Percentiles rank a stretch among this genome's conserved stretches.
Evolutionary conservation across 2,888 invertebrate genomes (phyloP).

Genomic region (Xanthostigma xanthostigma): DNA sequence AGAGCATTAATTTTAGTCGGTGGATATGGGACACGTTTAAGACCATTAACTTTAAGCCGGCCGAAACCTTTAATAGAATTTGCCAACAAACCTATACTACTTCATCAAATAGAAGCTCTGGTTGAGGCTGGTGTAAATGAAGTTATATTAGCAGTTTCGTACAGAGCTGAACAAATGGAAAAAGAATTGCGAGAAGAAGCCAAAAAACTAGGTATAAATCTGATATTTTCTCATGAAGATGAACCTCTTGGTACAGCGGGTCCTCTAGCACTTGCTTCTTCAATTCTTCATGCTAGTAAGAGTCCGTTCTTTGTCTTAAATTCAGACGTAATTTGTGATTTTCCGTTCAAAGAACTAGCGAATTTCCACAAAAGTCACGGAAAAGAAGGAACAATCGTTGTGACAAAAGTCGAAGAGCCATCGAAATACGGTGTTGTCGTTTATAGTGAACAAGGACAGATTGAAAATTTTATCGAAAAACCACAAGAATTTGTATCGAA

Average conservation of each 20-base stretch:
- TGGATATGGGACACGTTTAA: constrained; percentile 91
- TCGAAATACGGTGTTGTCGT: constrained; percentile 99
- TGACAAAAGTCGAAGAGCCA: constrained; percentile 97
- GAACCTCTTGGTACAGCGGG: constrained; percentile 97
- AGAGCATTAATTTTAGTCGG: constrained; percentile 96
- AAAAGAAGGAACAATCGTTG: constrained; percentile 94
- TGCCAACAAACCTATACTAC: constrained; percentile 95
- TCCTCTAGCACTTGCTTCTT: constrained; percentile 78
- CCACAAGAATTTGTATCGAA: constrained; percentile 99
- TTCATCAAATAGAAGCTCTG: constrained; percentile 91
- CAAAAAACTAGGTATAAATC: constrained; percentile 72
- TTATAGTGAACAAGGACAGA: constrained; percentile 72
- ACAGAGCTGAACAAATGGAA: constrained; percentile 95
- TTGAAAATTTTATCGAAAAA: constrained; percentile 93
- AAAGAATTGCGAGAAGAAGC: constrained; percentile 76
- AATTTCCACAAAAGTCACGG: constrained; percentile 87
- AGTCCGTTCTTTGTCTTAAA: constrained; percentile 98
- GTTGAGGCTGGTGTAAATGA: constrained; percentile 73
- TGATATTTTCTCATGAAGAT: constrained; percentile 88
- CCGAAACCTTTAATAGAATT: constrained; percentile 99
- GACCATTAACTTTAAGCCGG: constrained; percentile 89
- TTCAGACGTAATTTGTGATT: constrained; percentile 98
- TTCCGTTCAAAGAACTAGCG: constrained; percentile 90
- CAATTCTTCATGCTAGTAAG: constrained; percentile 51
- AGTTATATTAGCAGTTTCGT: constrained; percentile 95